Base-by-base conservation (phyloP, 2,797 vertebrate species). In the Bothrops alternatus region DNA sequence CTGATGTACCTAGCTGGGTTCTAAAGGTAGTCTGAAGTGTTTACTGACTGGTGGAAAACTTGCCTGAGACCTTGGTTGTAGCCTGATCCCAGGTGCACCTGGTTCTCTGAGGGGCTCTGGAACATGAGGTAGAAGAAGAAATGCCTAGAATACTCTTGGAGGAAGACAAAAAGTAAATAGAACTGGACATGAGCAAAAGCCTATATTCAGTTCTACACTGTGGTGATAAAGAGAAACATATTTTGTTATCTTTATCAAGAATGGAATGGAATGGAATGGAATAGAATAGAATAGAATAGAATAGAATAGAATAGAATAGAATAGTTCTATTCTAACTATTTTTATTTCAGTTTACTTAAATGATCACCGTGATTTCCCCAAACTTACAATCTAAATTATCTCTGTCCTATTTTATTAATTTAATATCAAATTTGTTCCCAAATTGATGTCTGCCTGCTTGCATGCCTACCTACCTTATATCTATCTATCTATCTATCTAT, bases 271-370 rank as follows among this genome's bases (percentile, higher is more conserved):
- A 3, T 42, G 3, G 42, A 42, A 0, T 42, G 0, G 42, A 42
- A 26, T 0, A 3, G 23, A 61, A 26, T 5, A 3, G 23, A 26
- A 10, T 2, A 3, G 6, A 73, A 73, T 0, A 3, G 23, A 61
- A 26, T 5, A 3, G 23, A 26, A 10, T 2, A 3, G 6, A 73
- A 73, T 16, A 3, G 14, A 73, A 63, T 11, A 28, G 61, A 28
- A 14, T 12, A n/a, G 63, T 14, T n/a, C 28, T 69, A 16, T 69
- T 69, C n/a, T 69, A 69, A 13, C 2, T 90, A 20, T 18, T 53
- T 94, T 47, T 26, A 37, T 18, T 37, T 12, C 3, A 90, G 20
- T 5, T 86, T 93, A 93, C 88, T 56, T 58, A 93, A 93, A 61
- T 25, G 60, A 93, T 26, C 58, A 42, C 7, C 42, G 7, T 23